Percentiles rank a stretch among this genome's conserved stretches.
Evolutionary conservation across 2,888 invertebrate species (phyloP).

Genomic region (Diloba caeruleocephala): DNA sequence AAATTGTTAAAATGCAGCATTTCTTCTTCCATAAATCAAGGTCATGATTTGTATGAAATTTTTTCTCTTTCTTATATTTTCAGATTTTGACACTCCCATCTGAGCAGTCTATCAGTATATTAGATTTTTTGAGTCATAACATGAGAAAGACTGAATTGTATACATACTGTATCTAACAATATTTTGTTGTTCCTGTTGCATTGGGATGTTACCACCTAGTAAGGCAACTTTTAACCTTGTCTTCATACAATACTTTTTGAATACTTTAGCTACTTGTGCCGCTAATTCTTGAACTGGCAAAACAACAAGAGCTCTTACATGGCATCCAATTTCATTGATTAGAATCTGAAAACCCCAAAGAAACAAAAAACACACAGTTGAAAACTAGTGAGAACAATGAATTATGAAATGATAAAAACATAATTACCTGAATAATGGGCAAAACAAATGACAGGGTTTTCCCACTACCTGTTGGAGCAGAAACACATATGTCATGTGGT

Average conservation of each 20-base stretch:
- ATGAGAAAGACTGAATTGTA: not conserved
- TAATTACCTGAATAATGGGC: slow-evolving; percentile 94
- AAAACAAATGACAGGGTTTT: slow-evolving; percentile 98
- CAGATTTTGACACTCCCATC: no score
- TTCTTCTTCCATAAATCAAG: no score
- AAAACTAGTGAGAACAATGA: not conserved
- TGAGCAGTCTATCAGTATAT: no score
- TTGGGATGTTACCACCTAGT: slow-evolving; percentile 91
- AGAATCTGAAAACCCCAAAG: slow-evolving; percentile 83
- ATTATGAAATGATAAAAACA: not conserved
- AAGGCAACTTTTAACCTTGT: slow-evolving; percentile 92
- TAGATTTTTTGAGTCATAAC: no score
- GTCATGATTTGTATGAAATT: no score
- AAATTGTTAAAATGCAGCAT: no score
- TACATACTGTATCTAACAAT: slow-evolving; percentile 87
- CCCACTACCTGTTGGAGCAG: slow-evolving; percentile 99
- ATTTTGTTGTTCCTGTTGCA: slow-evolving; percentile 91
- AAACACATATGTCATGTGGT: slow-evolving; percentile 97
- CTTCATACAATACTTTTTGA: slow-evolving; percentile 91
- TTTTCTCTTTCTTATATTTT: no score
- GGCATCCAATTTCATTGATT: slow-evolving; percentile 89
- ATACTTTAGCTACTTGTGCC: slow-evolving; percentile 95
- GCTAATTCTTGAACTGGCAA: slow-evolving; percentile 98
- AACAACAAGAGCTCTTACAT: slow-evolving; percentile 95
- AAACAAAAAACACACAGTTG: not conserved